phyloP scores from a whole-genome alignment of 2,888 invertebrate genomes.

The Euproctis similis region DNA sequence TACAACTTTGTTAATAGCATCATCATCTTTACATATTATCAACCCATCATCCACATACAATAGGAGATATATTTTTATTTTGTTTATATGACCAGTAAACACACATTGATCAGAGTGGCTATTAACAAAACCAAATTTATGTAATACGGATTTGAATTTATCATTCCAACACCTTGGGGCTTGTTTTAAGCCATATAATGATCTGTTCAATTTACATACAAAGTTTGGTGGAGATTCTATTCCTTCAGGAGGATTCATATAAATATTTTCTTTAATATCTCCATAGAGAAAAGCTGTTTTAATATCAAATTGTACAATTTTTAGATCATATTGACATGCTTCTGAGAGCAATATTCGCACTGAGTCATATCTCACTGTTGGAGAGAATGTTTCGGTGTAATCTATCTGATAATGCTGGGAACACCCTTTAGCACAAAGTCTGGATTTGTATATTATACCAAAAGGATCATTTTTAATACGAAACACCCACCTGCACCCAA shows the following conservation, averaged over 20 bases:
- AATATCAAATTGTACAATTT: conserved; percentile 12
- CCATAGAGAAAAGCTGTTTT: conserved; percentile 21
- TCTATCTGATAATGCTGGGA: conserved; percentile 4
- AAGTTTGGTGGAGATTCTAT: conserved; percentile 2
- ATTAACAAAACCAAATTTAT: conserved; percentile 11
- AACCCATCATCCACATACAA: conserved; percentile 17
- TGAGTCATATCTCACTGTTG: conserved; percentile 10
- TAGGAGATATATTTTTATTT: conserved; percentile 6
- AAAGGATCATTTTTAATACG: conserved; percentile 2
- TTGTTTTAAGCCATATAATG: conserved; percentile 17
- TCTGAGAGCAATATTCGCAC: conserved; percentile 5
- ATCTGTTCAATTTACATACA: conserved; percentile 15
- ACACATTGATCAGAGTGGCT: conserved; percentile 17
- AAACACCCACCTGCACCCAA: conserved; percentile 7
- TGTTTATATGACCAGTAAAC: conserved; percentile 10
- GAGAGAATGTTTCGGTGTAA: conserved; percentile 8
- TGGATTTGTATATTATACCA: conserved; percentile 5
- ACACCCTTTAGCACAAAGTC: conserved; percentile 8
- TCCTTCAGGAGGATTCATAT: conserved; percentile 10
- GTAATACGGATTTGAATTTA: conserved; percentile 12
- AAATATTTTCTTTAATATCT: conserved; percentile 12
- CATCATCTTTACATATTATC: conserved; percentile 5
- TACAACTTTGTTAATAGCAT: background rate
- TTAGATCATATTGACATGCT: conserved; percentile 2
- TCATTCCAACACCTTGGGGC: conserved; percentile 18